These are phyloP conservation scores for Alectura lathami DNA, from an alignment of 2,113 vertebrate genomes.

Conservation along the genomic window DNA sequence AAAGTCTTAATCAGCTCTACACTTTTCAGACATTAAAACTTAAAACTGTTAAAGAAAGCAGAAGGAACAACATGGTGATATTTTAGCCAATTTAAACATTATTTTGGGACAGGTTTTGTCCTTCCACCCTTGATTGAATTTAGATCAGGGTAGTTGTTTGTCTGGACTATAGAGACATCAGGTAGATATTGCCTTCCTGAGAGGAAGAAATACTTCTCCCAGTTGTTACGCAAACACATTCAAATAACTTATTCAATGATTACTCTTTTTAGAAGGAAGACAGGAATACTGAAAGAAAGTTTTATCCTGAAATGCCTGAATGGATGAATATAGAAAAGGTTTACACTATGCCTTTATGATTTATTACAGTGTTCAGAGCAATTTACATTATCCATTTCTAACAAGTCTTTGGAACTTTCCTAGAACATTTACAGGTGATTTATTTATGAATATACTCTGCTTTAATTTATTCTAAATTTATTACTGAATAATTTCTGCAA, in stretches of 20 bases:
- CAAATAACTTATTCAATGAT: neutral
- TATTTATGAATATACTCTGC: neutral
- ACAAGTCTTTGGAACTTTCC: neutral
- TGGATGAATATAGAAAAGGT: neutral
- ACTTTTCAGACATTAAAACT: neutral
- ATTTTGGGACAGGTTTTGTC: neutral
- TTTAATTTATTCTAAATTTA: neutral
- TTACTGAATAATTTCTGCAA: neutral
- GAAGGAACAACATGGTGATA: neutral
- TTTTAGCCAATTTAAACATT: neutral
- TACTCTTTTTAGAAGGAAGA: neutral
- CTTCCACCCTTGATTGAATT: neutral
- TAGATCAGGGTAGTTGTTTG: neutral
- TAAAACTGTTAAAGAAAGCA: neutral
- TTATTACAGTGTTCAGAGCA: neutral
- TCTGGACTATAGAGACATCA: neutral
- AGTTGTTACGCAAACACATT: neutral
- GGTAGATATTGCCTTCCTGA: neutral
- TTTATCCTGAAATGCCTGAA: neutral
- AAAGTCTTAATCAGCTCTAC: neutral
- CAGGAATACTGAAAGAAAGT: neutral
- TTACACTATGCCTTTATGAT: neutral
- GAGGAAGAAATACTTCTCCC: neutral
- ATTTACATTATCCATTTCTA: neutral
- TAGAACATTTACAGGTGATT: neutral